Evolutionary conservation across 2,888 invertebrate genomes (phyloP).

Genomic region (Epirrhoe alternata): DNA sequence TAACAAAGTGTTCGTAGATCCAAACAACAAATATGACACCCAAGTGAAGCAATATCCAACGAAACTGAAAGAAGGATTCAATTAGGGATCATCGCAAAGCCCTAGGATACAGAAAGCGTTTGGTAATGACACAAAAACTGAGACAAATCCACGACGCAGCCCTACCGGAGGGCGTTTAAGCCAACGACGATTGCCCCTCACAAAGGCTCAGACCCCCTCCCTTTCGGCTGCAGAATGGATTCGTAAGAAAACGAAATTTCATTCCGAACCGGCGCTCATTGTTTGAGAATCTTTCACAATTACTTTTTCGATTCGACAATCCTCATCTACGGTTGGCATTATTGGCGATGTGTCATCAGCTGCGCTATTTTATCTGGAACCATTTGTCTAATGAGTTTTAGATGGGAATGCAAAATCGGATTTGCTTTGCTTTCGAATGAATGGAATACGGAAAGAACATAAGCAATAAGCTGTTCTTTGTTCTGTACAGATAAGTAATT

Average conservation of each 20-base stretch:
- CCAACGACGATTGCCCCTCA: slow-evolving; percentile 74
- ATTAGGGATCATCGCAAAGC: slow-evolving; percentile 16
- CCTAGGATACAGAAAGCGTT: slow-evolving; percentile 24
- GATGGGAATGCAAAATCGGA: slow-evolving; percentile 22
- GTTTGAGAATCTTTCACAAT: slow-evolving; percentile 73
- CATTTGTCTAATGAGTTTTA: slow-evolving; percentile 31
- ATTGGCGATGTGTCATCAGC: slow-evolving; percentile 39
- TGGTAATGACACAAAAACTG: slow-evolving; percentile 33
- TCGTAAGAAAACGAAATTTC: slow-evolving; percentile 77
- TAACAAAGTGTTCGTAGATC: not conserved
- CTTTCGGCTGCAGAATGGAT: slow-evolving; percentile 64
- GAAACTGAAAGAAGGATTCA: slow-evolving; percentile 11
- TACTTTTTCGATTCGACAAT: slow-evolving; percentile 72
- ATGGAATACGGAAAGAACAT: slow-evolving; percentile 4
- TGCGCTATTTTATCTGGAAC: slow-evolving; percentile 19
- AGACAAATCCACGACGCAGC: slow-evolving; percentile 33
- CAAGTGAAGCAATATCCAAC: slow-evolving; percentile 6
- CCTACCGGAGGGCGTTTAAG: slow-evolving; percentile 66
- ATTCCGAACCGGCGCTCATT: slow-evolving; percentile 68
- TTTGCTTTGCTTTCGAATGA: slow-evolving; percentile 15
- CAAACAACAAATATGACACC: not conserved
- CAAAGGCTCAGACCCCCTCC: slow-evolving; percentile 65
- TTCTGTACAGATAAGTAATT: not conserved
- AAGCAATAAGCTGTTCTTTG: not conserved
- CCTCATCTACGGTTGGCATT: slow-evolving; percentile 54